Percentiles rank a stretch among this genome's conserved stretches.
Evolutionary conservation across 2,888 invertebrate species (phyloP).

Genomic region (Mamestra brassicae): DNA sequence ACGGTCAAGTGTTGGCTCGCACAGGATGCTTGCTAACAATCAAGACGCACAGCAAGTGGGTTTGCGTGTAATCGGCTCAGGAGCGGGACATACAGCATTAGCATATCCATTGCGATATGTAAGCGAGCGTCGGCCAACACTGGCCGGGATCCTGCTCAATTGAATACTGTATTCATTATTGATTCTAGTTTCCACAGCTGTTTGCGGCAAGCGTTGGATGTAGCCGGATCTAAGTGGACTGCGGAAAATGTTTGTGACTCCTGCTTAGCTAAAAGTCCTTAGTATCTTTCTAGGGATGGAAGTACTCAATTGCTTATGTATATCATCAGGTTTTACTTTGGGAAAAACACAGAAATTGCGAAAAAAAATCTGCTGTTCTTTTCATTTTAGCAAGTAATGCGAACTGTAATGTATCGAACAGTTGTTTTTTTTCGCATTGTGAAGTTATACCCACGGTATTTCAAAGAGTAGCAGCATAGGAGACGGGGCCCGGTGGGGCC

Average conservation of each 20-base stretch:
- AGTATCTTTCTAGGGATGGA: no score
- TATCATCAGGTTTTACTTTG: no score
- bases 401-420: no score
- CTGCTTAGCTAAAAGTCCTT: no score
- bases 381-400: no score
- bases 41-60: slow-evolving; percentile 76
- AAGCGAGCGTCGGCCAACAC: slow-evolving; percentile 64
- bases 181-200: slow-evolving; percentile 59
- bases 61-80: slow-evolving; percentile 82
- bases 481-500: no score
- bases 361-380: no score
- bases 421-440: no score
- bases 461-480: no score
- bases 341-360: no score
- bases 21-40: slow-evolving; percentile 72
- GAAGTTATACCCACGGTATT: no score
- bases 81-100: slow-evolving; percentile 74
- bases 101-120: slow-evolving; percentile 78
- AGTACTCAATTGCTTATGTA: no score
- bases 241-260: slow-evolving; percentile 5
- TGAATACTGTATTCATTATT: slow-evolving; percentile 75
- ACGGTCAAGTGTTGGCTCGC: slow-evolving; percentile 55
- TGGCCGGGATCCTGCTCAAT: slow-evolving; percentile 61
- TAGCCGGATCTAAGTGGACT: slow-evolving; percentile 1
- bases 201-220: slow-evolving; percentile 19